These are phyloP conservation scores for Quiscalus mexicanus DNA, from an alignment of 2,113 vertebrate genomes.

Conservation along the genomic window DNA sequence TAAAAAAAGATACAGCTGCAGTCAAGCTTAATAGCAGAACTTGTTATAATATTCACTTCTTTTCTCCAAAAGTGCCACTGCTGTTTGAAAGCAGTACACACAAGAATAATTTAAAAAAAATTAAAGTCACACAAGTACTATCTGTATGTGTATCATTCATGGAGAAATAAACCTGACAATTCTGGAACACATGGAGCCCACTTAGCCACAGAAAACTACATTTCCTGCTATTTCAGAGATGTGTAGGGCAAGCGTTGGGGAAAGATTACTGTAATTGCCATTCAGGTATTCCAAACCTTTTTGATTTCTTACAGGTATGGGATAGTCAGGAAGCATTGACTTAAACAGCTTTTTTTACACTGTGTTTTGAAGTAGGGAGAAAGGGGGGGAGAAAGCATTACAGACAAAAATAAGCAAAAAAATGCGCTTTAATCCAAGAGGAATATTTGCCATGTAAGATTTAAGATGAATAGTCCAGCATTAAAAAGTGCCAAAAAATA, in stretches of 20 bases:
- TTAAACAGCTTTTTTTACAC: background rate
- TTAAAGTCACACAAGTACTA: background rate
- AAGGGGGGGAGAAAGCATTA: background rate
- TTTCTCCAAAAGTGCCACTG: background rate
- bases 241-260: background rate
- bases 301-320: background rate
- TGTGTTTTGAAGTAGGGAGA: background rate
- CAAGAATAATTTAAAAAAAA: background rate
- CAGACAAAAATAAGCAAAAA: background rate
- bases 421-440: background rate
- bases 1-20: background rate
- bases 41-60: background rate
- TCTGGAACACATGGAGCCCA: background rate
- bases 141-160: background rate
- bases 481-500: conserved; percentile 48
- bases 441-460: background rate
- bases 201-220: background rate
- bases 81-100: background rate
- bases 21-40: background rate
- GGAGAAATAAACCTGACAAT: background rate
- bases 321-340: background rate
- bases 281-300: background rate
- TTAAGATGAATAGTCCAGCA: background rate
- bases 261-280: background rate
- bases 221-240: background rate